Evolutionary conservation across 2,113 vertebrate species (phyloP).

Genomic region (Gallinago media): DNA sequence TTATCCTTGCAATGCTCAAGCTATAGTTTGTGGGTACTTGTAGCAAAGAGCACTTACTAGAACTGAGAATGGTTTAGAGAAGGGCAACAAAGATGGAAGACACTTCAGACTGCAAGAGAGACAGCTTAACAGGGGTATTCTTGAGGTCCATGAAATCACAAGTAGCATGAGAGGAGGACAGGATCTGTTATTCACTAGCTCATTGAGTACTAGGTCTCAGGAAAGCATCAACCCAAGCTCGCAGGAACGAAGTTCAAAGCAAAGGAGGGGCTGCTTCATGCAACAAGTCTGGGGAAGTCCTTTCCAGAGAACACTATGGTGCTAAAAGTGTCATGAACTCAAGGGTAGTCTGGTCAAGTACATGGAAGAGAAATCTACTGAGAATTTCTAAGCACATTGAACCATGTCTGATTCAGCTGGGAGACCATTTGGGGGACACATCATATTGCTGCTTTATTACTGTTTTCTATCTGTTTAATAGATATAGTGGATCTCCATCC

Average conservation of each 20-base stretch:
- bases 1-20: not conserved
- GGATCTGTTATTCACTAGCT: not conserved
- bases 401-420: not conserved
- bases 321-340: not conserved
- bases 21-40: not conserved
- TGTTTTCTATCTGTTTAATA: not conserved
- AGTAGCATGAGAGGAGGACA: not conserved
- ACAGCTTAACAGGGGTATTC: not conserved
- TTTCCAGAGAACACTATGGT: not conserved
- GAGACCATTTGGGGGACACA: not conserved
- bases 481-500: too few species aligned
- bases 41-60: not conserved
- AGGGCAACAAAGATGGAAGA: not conserved
- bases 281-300: not conserved
- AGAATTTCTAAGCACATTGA: not conserved
- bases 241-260: not conserved
- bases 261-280: not conserved
- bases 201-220: accelerated
- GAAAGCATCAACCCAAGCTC: not conserved
- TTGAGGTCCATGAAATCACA: not conserved
- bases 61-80: not conserved
- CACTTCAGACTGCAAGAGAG: not conserved
- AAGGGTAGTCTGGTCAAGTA: not conserved
- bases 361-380: not conserved
- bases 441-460: not conserved